Base-by-base conservation (phyloP, 2,113 vertebrate species). In the Brachyhypopomus gauderio region DNA sequence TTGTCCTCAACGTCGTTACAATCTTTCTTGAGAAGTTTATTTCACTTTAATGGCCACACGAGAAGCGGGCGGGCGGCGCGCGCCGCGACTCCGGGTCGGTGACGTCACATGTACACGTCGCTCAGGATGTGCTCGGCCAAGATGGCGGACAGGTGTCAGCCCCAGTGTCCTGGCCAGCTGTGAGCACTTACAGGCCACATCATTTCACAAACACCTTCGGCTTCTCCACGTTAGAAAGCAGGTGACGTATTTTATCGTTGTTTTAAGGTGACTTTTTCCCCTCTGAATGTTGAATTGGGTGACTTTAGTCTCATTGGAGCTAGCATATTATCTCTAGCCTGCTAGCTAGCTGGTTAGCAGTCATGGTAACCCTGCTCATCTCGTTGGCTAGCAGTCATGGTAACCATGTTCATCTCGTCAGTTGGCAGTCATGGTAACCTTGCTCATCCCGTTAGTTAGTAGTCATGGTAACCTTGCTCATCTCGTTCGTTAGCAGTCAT, bases 71-170 rank as follows among this genome's bases (percentile, higher is more conserved):
- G 30, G 30, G 30, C 1, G 30, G 30, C 30, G 30, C 30, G 80
- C 56, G 52, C 25, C 20, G 30, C 55, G 36, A 76, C 62, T 23
- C 23, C 0, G n/a, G 60, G 25, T 7, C 14, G 63, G 89, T 95
- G 94, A 95, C 93, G 94, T 92, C 14, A 79, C 86, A 86, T 91
- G 94, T 94, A 95, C 96, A 96, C 95, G 96, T 96, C 91, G 94
- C 92, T 90, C 92, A 95, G 95, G 95, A 95, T 95, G 93, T 94
- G 92, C 88, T 90, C 84, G 77, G 75, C 91, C 92, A 94, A 96
- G 93, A 96, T 95, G 95, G 94, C 92, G 92, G 92, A 87, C 59
- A 83, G 90, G 89, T 90, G 89, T 93, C 88, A 90, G 87, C 88
- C 85, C 88, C 85, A 78, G 86, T 87, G 88, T 88, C 82, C 92